Conservation (phyloP, 2,113 vertebrate species). For the Periophthalmodon schlosseri region DNA sequence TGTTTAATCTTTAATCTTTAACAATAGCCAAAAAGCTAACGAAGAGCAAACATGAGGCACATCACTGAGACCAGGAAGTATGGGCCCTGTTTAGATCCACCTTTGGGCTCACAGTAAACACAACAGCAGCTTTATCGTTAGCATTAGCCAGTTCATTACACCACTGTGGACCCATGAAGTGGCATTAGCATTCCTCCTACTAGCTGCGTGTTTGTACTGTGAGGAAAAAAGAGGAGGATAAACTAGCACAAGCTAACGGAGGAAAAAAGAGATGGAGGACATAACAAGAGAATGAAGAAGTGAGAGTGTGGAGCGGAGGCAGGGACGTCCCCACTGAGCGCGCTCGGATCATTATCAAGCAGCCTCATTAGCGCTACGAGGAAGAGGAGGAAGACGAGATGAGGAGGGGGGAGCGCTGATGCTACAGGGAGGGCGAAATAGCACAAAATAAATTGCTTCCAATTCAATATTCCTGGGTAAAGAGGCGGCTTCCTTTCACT, state of each 20-base stretch:
- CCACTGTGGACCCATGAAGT: neutral
- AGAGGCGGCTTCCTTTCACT: conserved; percentile 70
- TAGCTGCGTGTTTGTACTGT: conserved; percentile 36
- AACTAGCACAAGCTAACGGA: conserved; percentile 36
- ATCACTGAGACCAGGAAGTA: too few relatives aligned
- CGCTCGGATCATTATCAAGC: conserved; percentile 78
- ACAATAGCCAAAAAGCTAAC: neutral
- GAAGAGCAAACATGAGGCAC: too few relatives aligned
- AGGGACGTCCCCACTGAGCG: conserved; percentile 71
- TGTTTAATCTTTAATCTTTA: too few relatives aligned
- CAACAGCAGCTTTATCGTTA: neutral
- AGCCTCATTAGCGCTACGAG: conserved; percentile 73
- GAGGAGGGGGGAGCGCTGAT: neutral
- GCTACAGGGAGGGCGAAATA: neutral
- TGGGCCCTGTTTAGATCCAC: neutral
- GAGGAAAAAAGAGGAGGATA: conserved; percentile 39
- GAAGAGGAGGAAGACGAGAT: conserved; percentile 48
- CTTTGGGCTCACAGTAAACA: neutral
- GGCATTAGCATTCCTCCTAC: conserved; percentile 26
- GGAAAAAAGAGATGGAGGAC: conserved; percentile 47
- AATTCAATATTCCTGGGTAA: conserved; percentile 76
- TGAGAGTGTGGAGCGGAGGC: conserved; percentile 51
- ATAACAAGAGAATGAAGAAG: conserved; percentile 65
- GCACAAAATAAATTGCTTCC: conserved; percentile 69
- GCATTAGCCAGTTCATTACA: conserved; percentile 4